phyloP scores from a whole-genome alignment of 2,113 vertebrate species.

The Porphyrio hochstetteri region DNA sequence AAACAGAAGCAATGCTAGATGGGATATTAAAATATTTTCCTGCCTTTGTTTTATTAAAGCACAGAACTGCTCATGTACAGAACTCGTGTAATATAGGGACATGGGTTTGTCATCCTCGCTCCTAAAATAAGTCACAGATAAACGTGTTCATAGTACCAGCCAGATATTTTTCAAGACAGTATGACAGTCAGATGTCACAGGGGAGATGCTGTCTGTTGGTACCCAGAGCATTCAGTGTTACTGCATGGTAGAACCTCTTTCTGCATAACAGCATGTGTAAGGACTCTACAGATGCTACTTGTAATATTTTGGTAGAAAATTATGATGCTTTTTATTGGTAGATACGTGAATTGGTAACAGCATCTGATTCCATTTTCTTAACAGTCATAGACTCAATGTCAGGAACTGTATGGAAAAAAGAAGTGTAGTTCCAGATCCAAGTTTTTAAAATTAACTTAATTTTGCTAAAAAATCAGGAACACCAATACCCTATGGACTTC shows the following conservation, averaged over 20 bases:
- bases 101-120: neutral
- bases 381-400: neutral
- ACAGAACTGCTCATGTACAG: neutral
- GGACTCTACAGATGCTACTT: neutral
- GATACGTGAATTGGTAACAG: neutral
- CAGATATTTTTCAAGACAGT: slow-evolving; percentile 7
- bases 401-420: neutral
- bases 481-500: neutral
- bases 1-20: neutral
- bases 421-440: neutral
- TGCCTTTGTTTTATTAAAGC: slow-evolving; percentile 7
- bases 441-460: neutral
- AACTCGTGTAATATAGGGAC: neutral
- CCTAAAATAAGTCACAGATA: slow-evolving; percentile 15
- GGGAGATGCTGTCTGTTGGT: slow-evolving; percentile 2
- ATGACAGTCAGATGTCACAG: slow-evolving; percentile 45
- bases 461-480: neutral
- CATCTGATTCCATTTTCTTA: neutral
- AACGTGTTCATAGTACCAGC: neutral
- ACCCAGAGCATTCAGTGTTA: neutral
- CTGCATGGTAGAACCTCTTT: neutral
- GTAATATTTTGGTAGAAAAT: neutral
- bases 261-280: neutral
- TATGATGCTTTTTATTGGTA: neutral
- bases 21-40: neutral